Evolutionary conservation across 2,888 invertebrate genomes (phyloP).

Genomic region (Noctua pronuba): DNA sequence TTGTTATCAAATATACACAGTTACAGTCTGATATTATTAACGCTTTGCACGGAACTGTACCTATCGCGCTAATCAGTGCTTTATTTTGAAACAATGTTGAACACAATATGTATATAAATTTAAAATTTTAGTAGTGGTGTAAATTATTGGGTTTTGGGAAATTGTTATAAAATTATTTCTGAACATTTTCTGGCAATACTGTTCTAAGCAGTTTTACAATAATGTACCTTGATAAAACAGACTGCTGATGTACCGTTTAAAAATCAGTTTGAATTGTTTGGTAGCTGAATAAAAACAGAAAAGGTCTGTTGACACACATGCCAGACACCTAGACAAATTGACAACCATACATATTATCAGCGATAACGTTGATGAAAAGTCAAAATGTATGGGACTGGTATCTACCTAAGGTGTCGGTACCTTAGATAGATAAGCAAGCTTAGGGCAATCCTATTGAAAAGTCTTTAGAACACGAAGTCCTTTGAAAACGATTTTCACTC

Average conservation of each 20-base stretch:
- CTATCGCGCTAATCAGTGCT: slow-evolving; percentile 33
- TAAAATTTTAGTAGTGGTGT: neutral
- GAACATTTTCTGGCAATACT: neutral
- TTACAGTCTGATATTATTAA: slow-evolving; percentile 59
- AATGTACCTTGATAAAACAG: neutral
- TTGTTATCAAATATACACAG: slow-evolving; percentile 55
- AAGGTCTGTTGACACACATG: neutral
- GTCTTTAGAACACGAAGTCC: neutral
- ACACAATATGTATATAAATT: slow-evolving; percentile 10
- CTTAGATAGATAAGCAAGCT: too few species aligned
- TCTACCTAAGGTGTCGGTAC: neutral
- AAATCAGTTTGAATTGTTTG: neutral
- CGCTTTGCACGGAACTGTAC: slow-evolving; percentile 31
- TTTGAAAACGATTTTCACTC: neutral
- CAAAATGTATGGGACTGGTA: neutral
- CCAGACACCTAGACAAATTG: neutral
- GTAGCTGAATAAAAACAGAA: neutral
- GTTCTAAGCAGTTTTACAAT: neutral
- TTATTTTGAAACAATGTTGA: slow-evolving; percentile 41
- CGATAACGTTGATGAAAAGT: neutral
- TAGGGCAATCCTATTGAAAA: neutral
- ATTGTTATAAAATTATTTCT: neutral
- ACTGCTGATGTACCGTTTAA: neutral
- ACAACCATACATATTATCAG: neutral
- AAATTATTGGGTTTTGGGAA: neutral